Percentiles rank a stretch among this genome's conserved stretches.
Conservation (phyloP, 2,113 vertebrate genomes). For the Engystomops pustulosus region DNA sequence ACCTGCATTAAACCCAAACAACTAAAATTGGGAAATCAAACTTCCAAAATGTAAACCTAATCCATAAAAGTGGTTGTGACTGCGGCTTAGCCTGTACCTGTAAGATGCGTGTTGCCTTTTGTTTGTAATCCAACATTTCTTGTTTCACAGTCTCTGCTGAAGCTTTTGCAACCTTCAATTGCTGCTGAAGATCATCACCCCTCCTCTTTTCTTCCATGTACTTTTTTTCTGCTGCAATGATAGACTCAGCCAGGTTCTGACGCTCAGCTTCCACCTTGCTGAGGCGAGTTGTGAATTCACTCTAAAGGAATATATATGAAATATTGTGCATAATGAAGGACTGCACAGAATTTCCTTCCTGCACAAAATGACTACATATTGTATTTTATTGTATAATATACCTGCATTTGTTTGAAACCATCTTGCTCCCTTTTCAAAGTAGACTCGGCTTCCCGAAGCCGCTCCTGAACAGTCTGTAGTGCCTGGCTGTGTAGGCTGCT, state of each 20-base stretch:
- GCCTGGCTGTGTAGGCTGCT: conserved; percentile 90
- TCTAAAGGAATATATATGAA: conserved; percentile 69
- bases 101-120: conserved; percentile 94
- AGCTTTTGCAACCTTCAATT: conserved; percentile 78
- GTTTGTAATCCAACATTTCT: conserved; percentile 93
- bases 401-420: conserved; percentile 93
- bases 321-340: background rate
- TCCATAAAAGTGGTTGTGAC: background rate
- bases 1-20: too few relatives aligned
- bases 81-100: conserved; percentile 74
- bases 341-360: background rate
- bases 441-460: conserved; percentile 84
- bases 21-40: too few relatives aligned
- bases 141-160: conserved; percentile 83
- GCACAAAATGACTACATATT: background rate
- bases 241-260: conserved; percentile 87
- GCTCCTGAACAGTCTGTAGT: conserved; percentile 88
- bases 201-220: conserved; percentile 83
- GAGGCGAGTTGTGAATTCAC: conserved; percentile 81
- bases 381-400: conserved; percentile 54
- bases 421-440: conserved; percentile 87
- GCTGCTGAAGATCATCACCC: conserved; percentile 87
- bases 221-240: conserved; percentile 83
- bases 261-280: conserved; percentile 86
- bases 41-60: too few relatives aligned